phyloP scores from a whole-genome alignment of 2,888 invertebrate species.

The Sphaerophoria taeniata region DNA sequence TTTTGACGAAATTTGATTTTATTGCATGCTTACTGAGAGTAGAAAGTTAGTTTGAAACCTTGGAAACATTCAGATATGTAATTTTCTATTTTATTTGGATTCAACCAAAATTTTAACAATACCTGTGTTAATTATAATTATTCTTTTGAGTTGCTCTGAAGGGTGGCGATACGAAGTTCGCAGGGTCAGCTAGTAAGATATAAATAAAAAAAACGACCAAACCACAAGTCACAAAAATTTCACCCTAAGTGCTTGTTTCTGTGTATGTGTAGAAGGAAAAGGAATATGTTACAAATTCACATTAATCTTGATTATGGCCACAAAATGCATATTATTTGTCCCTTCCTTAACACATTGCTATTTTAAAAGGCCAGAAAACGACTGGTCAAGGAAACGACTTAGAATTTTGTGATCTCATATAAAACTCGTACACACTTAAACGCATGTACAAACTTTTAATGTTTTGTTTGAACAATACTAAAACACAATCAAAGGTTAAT shows the following conservation, averaged over 20 bases:
- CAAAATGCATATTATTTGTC: constrained; percentile 58
- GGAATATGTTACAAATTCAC: constrained; percentile 28
- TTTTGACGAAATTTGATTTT: no score
- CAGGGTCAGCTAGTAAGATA: no score
- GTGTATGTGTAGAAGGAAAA: no score
- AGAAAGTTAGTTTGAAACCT: no score
- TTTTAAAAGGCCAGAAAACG: neutral
- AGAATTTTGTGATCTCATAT: constrained; percentile 3
- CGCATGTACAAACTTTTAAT: neutral
- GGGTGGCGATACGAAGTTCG: no score
- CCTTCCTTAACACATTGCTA: constrained; percentile 28
- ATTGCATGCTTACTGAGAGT: no score
- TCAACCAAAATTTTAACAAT: no score
- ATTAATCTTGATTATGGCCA: constrained; percentile 44
- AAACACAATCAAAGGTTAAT: constrained; percentile 17
- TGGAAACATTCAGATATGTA: no score
- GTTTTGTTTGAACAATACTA: constrained; percentile 14
- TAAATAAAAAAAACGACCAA: constrained; percentile 48
- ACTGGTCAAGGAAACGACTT: neutral
- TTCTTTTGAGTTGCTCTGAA: no score
- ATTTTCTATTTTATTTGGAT: no score
- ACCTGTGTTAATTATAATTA: no score
- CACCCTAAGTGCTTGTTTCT: no score
- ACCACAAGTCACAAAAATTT: neutral
- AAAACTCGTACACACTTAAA: neutral